A percentile compares a stretch with the other conserved stretches of the same genome.
These are phyloP conservation scores for Tortrix viridana DNA, from an alignment of 2,888 invertebrate genomes.

Conservation along the genomic window DNA sequence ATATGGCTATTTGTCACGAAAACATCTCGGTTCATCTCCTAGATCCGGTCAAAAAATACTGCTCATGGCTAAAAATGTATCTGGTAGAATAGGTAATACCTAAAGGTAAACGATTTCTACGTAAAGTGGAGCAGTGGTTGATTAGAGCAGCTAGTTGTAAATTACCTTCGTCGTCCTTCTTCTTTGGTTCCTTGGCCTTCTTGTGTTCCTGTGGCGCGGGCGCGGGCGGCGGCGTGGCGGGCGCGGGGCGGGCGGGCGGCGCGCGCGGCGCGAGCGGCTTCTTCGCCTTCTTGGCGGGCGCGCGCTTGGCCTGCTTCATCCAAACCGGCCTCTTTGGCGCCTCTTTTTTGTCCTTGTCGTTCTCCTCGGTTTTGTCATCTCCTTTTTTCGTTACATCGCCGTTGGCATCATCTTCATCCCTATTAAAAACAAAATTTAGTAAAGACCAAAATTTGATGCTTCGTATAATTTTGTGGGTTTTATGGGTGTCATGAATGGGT, in stretches of 20 bases:
- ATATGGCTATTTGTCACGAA: too few species aligned
- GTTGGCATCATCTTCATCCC: conserved; percentile 83
- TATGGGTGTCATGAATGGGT: too few species aligned
- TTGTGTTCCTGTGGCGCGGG: conserved; percentile 7
- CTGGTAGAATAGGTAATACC: too few species aligned
- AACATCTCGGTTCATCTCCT: too few species aligned
- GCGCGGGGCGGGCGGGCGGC: conserved; percentile 44
- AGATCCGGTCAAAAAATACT: too few species aligned
- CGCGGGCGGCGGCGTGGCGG: conserved; percentile 52
- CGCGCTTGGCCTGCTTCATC: conserved; percentile 43
- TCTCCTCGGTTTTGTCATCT: conserved; percentile 66
- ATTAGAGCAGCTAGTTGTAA: too few species aligned
- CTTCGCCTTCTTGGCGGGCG: conserved; percentile 56
- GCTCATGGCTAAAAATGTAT: too few species aligned
- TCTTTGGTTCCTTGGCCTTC: conserved; percentile 71
- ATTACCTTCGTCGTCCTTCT: conserved; percentile 64
- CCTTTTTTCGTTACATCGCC: conserved; percentile 69
- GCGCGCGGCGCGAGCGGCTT: conserved; percentile 49
- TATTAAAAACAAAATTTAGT: conserved; percentile 45
- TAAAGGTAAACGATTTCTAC: too few species aligned
- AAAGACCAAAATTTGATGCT: too few species aligned
- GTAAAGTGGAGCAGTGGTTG: too few species aligned
- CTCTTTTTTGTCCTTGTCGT: conserved; percentile 84
- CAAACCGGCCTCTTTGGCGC: conserved; percentile 59
- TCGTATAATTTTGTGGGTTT: too few species aligned